These are phyloP conservation scores for Papilio dardanus DNA, from an alignment of 1,140 invertebrate species.

Conservation along the genomic window DNA sequence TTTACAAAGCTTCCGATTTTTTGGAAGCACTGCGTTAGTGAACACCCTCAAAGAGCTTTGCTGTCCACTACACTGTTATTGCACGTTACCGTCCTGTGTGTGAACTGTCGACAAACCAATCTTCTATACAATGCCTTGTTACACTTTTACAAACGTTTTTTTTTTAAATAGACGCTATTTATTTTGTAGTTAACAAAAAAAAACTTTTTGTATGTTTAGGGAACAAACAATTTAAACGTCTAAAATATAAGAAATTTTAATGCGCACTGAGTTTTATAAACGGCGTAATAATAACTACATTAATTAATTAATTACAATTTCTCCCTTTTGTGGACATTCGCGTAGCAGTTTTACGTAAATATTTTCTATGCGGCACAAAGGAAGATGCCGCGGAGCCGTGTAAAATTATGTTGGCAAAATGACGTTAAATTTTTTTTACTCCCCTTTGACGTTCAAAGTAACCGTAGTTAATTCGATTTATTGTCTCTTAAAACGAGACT, in stretches of 20 bases:
- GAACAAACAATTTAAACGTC: conserved; percentile 9
- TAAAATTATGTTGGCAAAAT: conserved; percentile 75
- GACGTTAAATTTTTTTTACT: conserved; percentile 69
- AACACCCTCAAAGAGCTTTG: conserved; percentile 71
- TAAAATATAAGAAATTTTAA: conserved; percentile 48
- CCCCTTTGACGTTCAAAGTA: conserved; percentile 76
- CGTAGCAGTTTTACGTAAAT: conserved; percentile 62
- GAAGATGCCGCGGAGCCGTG: conserved; percentile 57
- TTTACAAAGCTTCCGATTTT: conserved; percentile 58
- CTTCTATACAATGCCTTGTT: conserved; percentile 5
- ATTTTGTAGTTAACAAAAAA: background rate
- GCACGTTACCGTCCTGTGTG: conserved; percentile 43
- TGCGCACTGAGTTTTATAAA: conserved; percentile 57
- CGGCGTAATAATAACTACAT: conserved; percentile 66
- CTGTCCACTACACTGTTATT: conserved; percentile 61
- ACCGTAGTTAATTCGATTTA: conserved; percentile 77
- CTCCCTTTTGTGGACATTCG: conserved; percentile 58
- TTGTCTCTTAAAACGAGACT: conserved; percentile 79
- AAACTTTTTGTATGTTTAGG: background rate
- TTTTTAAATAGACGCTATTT: background rate
- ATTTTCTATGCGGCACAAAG: conserved; percentile 67
- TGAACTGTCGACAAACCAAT: conserved; percentile 20
- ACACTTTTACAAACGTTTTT: background rate
- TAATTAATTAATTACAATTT: conserved; percentile 75
- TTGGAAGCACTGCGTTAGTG: conserved; percentile 50